A percentile compares a stretch with the other conserved stretches of the same genome.
phyloP scores from a whole-genome alignment of 2,888 invertebrate genomes.

The Pharmacophagus antenor region DNA sequence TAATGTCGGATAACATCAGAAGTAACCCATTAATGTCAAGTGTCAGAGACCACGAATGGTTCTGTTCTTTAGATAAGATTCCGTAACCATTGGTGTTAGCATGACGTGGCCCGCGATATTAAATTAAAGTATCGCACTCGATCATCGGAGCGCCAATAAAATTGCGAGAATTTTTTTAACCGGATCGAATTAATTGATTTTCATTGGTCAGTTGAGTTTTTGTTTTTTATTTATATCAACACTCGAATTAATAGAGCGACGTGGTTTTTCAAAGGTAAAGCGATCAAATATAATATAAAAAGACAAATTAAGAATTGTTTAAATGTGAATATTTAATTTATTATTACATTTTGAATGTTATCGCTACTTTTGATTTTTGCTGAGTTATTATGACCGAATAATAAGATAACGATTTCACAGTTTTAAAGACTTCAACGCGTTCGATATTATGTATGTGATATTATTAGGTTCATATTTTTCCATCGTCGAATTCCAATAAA shows the following conservation, averaged over 20 bases:
- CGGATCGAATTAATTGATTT: conserved; percentile 61
- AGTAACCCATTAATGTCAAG: conserved; percentile 24
- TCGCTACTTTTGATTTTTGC: conserved; percentile 13
- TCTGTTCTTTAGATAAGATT: conserved; percentile 26
- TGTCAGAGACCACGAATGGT: conserved; percentile 21
- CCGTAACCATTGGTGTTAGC: conserved; percentile 37
- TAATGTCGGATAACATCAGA: conserved; percentile 13
- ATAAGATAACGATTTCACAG: conserved; percentile 8
- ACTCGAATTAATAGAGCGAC: conserved; percentile 26
- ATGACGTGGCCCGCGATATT: conserved; percentile 49
- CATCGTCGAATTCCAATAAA: too few species aligned
- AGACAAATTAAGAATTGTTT: conserved; percentile 13
- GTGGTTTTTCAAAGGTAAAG: conserved; percentile 24
- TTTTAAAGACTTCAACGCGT: conserved; percentile 49
- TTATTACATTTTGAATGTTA: conserved; percentile 11
- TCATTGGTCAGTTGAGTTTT: conserved; percentile 55
- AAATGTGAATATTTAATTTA: conserved; percentile 17
- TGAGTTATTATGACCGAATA: conserved; percentile 3
- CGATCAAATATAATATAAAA: conserved; percentile 18
- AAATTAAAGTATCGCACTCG: conserved; percentile 59
- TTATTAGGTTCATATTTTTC: neutral
- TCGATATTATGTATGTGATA: conserved; percentile 14
- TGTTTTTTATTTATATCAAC: conserved; percentile 42
- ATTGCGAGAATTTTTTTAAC: conserved; percentile 53
- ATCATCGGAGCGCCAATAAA: conserved; percentile 60